Evolutionary conservation across 2,888 invertebrate genomes (phyloP).

Genomic region (Eupithecia subumbrata): DNA sequence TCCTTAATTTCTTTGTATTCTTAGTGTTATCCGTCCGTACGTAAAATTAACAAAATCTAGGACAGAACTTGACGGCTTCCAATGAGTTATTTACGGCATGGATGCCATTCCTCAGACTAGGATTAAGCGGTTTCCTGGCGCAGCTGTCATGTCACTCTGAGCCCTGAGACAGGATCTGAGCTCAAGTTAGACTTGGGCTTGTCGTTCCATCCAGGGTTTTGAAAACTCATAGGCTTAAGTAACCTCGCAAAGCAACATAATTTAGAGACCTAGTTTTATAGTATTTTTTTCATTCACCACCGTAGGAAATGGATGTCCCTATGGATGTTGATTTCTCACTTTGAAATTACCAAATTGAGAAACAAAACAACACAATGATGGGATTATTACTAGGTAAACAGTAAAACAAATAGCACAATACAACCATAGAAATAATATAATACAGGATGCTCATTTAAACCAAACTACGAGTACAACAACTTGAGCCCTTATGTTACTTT

Average conservation of each 20-base stretch:
- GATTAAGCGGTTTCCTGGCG: conserved; percentile 47
- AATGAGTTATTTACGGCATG: conserved; percentile 30
- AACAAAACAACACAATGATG: background rate
- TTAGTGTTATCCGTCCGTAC: too few relatives aligned
- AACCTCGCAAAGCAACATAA: background rate
- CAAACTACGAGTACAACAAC: background rate
- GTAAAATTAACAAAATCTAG: conserved; percentile 1
- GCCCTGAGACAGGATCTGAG: conserved; percentile 18
- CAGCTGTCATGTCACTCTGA: conserved; percentile 43
- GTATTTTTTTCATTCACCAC: background rate
- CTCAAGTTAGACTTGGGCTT: conserved; percentile 8
- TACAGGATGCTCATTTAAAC: background rate
- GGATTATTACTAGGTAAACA: background rate
- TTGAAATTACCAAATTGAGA: background rate
- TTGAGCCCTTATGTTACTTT: conserved; percentile 5
- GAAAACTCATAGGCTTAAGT: background rate
- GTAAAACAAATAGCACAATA: background rate
- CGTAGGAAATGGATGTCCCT: too few relatives aligned
- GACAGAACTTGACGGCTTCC: background rate
- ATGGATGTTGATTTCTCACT: background rate
- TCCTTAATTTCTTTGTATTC: background rate
- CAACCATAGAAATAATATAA: background rate
- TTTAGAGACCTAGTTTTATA: background rate
- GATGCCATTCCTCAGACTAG: conserved; percentile 22
- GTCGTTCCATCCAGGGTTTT: background rate